Percentiles rank a stretch among this genome's conserved stretches.
phyloP scores from a whole-genome alignment of 2,888 invertebrate genomes.

The Habrosyne pyritoides region DNA sequence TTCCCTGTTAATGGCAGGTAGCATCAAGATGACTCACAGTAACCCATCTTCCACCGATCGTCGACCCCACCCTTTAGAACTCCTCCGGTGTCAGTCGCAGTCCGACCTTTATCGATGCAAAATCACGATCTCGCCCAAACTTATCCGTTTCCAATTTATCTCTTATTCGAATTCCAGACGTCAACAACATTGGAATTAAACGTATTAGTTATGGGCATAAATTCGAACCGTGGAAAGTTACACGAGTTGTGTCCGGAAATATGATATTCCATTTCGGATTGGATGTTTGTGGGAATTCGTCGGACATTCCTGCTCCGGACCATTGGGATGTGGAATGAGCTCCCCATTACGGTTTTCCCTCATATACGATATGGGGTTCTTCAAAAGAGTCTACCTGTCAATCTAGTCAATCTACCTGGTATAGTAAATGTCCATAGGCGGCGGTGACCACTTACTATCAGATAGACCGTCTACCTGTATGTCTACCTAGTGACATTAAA shows the following conservation, averaged over 20 bases:
- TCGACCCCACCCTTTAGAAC: constrained; percentile 13
- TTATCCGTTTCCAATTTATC: constrained; percentile 38
- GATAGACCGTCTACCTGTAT: too few relatives aligned
- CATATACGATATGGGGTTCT: too few relatives aligned
- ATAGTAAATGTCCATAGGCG: too few relatives aligned
- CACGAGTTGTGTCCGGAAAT: constrained; percentile 16
- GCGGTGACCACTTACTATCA: too few relatives aligned
- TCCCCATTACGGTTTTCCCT: too few relatives aligned
- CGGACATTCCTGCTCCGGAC: too few relatives aligned
- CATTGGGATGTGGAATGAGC: too few relatives aligned
- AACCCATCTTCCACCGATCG: constrained; percentile 10
- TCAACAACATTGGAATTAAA: constrained; percentile 41
- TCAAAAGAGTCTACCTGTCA: too few relatives aligned
- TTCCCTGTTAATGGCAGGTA: constrained; percentile 1
- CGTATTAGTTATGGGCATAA: constrained; percentile 19
- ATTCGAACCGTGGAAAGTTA: constrained; percentile 23
- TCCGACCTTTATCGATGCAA: constrained; percentile 27
- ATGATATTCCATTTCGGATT: constrained; percentile 5
- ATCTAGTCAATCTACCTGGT: too few relatives aligned
- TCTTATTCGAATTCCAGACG: constrained; percentile 27
- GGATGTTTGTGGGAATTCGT: not conserved
- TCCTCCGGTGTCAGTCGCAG: constrained; percentile 36
- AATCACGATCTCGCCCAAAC: constrained; percentile 34
- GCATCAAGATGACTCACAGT: not conserved
- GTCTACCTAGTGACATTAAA: too few relatives aligned